Percentiles rank a stretch among this genome's conserved stretches.
Conservation (phyloP, 2,113 vertebrate species). For the Stomatorhinus ivindoensis region DNA sequence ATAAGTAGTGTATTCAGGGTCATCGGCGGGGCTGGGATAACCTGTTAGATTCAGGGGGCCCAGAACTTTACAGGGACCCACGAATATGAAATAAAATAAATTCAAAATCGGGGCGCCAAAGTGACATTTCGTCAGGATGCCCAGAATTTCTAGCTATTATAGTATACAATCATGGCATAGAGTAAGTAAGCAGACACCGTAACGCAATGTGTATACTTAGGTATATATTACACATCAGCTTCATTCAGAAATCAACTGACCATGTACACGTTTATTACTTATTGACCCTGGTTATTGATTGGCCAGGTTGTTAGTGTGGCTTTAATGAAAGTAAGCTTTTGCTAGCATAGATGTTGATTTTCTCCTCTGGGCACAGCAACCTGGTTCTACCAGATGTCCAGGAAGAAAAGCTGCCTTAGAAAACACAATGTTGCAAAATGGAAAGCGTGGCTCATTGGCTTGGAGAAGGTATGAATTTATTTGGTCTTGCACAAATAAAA, state of each 20-base stretch:
- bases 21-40: neutral
- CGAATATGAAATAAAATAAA: neutral
- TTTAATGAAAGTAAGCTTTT: neutral
- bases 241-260: neutral
- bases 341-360: neutral
- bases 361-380: neutral
- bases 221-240: neutral
- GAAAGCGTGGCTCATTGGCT: neutral
- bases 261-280: neutral
- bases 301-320: neutral
- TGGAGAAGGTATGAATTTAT: neutral
- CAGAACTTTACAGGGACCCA: neutral
- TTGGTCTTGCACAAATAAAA: neutral
- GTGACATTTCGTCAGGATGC: neutral
- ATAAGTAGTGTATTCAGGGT: neutral
- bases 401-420: neutral
- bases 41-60: neutral
- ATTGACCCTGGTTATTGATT: neutral
- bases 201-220: neutral
- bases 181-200: neutral
- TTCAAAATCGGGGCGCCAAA: neutral
- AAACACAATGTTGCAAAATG: neutral
- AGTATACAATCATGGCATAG: neutral
- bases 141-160: neutral
- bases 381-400: neutral